Percentiles rank a stretch among this genome's conserved stretches.
Conservation (phyloP, 2,113 vertebrate species). For the Plecturocebus donacophilus region DNA sequence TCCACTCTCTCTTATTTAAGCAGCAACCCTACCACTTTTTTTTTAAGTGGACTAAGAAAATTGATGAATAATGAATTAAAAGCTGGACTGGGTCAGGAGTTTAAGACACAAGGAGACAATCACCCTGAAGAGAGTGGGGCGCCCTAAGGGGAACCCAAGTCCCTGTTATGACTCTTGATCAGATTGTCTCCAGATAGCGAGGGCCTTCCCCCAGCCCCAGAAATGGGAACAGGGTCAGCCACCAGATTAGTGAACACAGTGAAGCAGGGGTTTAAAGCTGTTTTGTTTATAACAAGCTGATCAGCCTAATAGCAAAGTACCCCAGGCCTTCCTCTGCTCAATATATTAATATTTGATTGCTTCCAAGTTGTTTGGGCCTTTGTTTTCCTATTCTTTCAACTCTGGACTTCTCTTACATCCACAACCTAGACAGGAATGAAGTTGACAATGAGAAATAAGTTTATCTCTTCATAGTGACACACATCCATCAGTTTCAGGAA, state of each 20-base stretch:
- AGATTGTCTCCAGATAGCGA: neutral
- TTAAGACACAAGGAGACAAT: slow-evolving; percentile 62
- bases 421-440: neutral
- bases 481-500: neutral
- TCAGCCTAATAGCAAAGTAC: neutral
- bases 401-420: neutral
- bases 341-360: neutral
- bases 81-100: neutral
- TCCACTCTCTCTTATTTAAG: slow-evolving; percentile 39
- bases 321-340: neutral
- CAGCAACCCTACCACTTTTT: slow-evolving; percentile 35
- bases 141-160: slow-evolving; percentile 27
- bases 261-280: neutral
- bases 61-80: slow-evolving; percentile 73
- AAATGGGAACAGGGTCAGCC: neutral
- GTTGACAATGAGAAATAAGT: slow-evolving; percentile 3
- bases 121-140: slow-evolving; percentile 57
- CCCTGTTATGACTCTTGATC: slow-evolving; percentile 48
- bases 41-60: slow-evolving; percentile 61
- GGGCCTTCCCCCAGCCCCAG: slow-evolving; percentile 23
- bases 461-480: neutral
- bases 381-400: neutral
- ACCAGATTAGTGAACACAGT: neutral
- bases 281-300: neutral
- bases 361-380: neutral